phyloP scores from a whole-genome alignment of 2,797 vertebrate genomes.

The Salarias fasciatus region DNA sequence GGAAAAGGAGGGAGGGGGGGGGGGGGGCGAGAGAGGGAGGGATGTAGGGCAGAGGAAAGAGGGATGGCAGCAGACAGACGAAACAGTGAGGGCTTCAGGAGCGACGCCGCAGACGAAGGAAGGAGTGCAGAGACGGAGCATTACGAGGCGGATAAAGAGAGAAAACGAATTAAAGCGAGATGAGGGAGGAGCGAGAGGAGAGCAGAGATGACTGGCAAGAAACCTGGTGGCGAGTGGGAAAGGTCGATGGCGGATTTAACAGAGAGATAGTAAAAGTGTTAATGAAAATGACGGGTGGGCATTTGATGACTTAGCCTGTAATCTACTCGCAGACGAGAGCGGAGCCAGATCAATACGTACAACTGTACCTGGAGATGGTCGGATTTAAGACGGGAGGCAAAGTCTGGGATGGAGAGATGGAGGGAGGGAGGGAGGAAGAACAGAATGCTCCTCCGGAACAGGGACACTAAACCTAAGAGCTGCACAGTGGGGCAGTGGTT shows the following conservation, averaged over 20 bases:
- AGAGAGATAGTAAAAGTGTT: slow-evolving; percentile 38
- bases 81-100: slow-evolving; percentile 38
- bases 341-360: slow-evolving; percentile 32
- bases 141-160: slow-evolving; percentile 36
- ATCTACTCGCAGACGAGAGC: slow-evolving; percentile 18
- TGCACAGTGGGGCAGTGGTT: too few relatives aligned
- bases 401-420: neutral
- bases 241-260: slow-evolving; percentile 34
- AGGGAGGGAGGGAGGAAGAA: neutral
- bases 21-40: slow-evolving; percentile 38
- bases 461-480: too few relatives aligned
- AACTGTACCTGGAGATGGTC: neutral
- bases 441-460: too few relatives aligned
- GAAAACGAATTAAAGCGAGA: slow-evolving; percentile 48
- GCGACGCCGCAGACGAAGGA: slow-evolving; percentile 49
- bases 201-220: slow-evolving; percentile 46
- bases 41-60: slow-evolving; percentile 60
- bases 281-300: slow-evolving; percentile 50
- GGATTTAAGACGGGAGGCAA: neutral
- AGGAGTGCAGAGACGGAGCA: slow-evolving; percentile 23
- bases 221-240: slow-evolving; percentile 18
- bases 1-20: slow-evolving; percentile 31
- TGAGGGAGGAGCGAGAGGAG: slow-evolving; percentile 18
- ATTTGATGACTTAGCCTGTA: slow-evolving; percentile 48
- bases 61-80: slow-evolving; percentile 57